Evolutionary conservation across 2,888 invertebrate species (phyloP), one percentile per base, ranked within the genome.

Genomic region (Drosophila affinis): DNA sequence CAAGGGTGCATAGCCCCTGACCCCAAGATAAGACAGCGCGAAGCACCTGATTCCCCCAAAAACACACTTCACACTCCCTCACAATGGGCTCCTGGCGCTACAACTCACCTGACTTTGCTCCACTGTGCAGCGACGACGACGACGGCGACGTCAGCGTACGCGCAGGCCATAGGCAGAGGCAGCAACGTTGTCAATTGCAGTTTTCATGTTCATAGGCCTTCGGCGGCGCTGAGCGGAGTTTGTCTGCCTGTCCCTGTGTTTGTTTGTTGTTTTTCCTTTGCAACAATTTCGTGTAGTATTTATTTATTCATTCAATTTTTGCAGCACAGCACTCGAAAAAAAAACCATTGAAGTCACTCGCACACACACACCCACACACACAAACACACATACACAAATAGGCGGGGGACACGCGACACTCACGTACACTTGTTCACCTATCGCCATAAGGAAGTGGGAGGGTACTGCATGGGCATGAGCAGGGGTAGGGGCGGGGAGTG

Each of bases 361-460:
- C 6, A 18, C 21, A 57, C 17, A 56, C 9, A 54, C 21, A 63
- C 49, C 72, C 65, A 69, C 60, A 64, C 56, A 65, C 55, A 62
- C 57, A 65, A n/a, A n/a, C 45, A 58, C 49, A 39, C 46, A 59
- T 18, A 44, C 27, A 62, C 52, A 47, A 59, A 34, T 56, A 48
- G 72, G 62, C 63, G 72, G 59, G 61, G 57, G 62, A 67, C 53
- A 65, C 77, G 63, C 63, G 68, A 78, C 71, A 62, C 65, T 57
- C 75, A 63, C 46, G 48, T 70, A 71, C 70, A 72, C 71, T 72
- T 72, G 71, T 71, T 71, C 71, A 71, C 71, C 67, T 39, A 39
- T 39, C 39, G n/a, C 39, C 7, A n/a, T 5, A n/a, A 39, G 39
- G n/a, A 39, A 39, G 39, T 6, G 39, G 39, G n/a, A 14, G 39